Base-by-base conservation (phyloP, 2,797 vertebrate genomes). In the Zalophus californianus region DNA sequence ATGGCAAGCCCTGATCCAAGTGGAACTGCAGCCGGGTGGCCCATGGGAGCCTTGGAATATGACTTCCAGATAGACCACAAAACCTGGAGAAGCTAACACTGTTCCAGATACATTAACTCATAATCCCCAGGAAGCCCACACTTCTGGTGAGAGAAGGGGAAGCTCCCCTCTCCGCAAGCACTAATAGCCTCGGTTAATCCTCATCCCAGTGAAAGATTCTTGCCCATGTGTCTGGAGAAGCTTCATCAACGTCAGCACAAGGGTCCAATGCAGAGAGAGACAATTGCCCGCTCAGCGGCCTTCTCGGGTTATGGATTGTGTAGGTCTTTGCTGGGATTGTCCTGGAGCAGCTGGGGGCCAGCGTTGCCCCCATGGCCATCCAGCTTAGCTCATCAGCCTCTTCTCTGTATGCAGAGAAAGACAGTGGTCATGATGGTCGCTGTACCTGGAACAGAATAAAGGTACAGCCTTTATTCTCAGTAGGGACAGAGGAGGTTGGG, bases 21-120 rank as follows among this genome's bases (percentile, higher is more conserved):
- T 94, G 96, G 98, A 98, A 96, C 60, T n/a, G 56, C 35, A 97
- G 98, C 98, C 98, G 98, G 98, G 98, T 97, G 98, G 97, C 98
- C 97, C 85, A 2, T 80, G 94, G 44, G 97, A 98, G 96, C 96
- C 95, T 62, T 56, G 87, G 95, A 97, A 95, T 92, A 91, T 13
- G 95, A 83, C 97, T 98, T 97, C 95, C 97, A 97, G 96, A 98
- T 87, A 97, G 97, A 97, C 97, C 92, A 97, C 97, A 97, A 96
- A 97, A 97, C 96, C 96, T 97, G 92, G 97, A 94, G 86, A 83
- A 86, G 56, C 56, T 44, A 64, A 94, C 27, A 6, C 44, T 27
- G 32, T 92, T 98, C 94, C 97, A 96, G 97, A 94, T 54, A n/a
- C 80, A 98, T 98, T 98, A 98, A 96, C 97, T 97, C 96, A 50